Base-by-base conservation (phyloP, 1,140 invertebrate genomes). In the Tachypleus tridentatus region DNA sequence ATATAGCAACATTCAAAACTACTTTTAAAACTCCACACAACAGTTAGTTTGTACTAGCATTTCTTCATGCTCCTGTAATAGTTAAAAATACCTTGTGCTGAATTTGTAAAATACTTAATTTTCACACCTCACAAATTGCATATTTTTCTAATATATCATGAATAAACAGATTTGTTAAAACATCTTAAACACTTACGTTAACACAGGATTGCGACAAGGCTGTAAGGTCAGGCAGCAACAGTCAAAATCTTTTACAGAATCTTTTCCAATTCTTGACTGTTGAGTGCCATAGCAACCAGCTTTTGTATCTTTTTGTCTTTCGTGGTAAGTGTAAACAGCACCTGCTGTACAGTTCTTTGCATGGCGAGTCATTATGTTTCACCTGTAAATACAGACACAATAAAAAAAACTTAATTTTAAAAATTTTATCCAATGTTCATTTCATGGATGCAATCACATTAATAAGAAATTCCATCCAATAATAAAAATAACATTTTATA, bases 211-310 rank as follows among this genome's bases (percentile, higher is more conserved):
- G n/a, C 86, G 82, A 74, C 93, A 97, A 3, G 97, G 96, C 75
- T 99, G 97, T 64, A 99, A 79, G 5, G 93, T 97, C 29, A 99
- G 77, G 72, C 89, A 97, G 76, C 97, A 99, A 74, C 94, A 98
- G 77, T 99, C 97, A 78, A 99, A 99, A 74, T 90, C 91, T 76
- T 97, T 97, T 0, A 99, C 84, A 1, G 95, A 96, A 82, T 99
- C 97, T 77, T 96, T 97, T 4, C 94, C 93, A 57, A 98, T 81
- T 72, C 97, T 80, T 74, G 77, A 71, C 56, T 74, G 72, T 63
- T 79, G 73, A 10, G 77, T 78, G 4, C 83, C 82, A 74, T 82
- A 84, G 83, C 86, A 64, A 62, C 71, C 71, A 8, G 87, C 85
- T 61, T 87, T 83, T 5, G 92, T 91, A 75, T 99, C 97, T 74